Evolutionary conservation across 2,797 vertebrate genomes (phyloP).

Genomic region (Ctenopoma kingsleyae): DNA sequence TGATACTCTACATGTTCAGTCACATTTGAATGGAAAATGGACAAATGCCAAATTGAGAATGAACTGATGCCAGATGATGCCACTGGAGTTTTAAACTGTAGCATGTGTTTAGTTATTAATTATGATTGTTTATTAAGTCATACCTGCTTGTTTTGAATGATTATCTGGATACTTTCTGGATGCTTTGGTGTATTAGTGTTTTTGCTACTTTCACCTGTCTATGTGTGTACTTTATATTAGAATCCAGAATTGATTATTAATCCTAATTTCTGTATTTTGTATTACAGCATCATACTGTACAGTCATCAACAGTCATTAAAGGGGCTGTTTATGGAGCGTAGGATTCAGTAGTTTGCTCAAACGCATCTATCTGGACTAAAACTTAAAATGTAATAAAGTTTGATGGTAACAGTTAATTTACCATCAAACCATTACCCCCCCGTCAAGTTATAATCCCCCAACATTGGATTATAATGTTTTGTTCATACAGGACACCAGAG

Average conservation of each 20-base stretch:
- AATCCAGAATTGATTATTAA: background rate
- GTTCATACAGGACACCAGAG: conserved; percentile 6
- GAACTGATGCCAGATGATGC: conserved; percentile 31
- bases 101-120: background rate
- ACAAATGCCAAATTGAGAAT: conserved; percentile 44
- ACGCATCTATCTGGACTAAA: too few species aligned
- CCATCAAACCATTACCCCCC: too few species aligned
- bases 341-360: background rate
- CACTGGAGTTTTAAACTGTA: conserved; percentile 27
- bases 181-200: background rate
- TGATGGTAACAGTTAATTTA: too few species aligned
- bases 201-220: background rate
- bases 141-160: conserved; percentile 7
- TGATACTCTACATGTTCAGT: conserved; percentile 35
- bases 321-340: background rate
- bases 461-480: conserved; percentile 1
- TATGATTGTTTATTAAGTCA: conserved; percentile 35
- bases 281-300: background rate
- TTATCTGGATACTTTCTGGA: conserved; percentile 2
- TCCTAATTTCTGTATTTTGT: background rate
- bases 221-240: background rate
- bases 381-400: too few species aligned
- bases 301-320: background rate
- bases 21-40: conserved; percentile 44
- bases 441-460: conserved; percentile 31